Evolutionary conservation across 1,140 invertebrate genomes (phyloP).

Genomic region (Anoplophora glabripennis): DNA sequence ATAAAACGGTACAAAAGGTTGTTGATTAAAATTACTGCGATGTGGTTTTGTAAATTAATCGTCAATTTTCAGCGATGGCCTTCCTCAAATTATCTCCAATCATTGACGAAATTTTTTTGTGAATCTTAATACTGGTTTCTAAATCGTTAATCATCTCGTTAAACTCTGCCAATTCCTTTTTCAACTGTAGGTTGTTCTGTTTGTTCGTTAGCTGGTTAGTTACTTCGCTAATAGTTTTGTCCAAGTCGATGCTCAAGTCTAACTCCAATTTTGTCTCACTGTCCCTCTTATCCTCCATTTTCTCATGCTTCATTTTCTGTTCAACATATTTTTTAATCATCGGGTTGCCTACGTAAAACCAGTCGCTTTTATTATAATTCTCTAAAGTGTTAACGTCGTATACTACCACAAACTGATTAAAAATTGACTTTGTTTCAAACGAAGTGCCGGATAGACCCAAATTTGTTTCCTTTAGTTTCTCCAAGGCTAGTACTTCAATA

Average conservation of each 20-base stretch:
- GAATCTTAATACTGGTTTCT: slow-evolving; percentile 34
- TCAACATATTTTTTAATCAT: slow-evolving; percentile 30
- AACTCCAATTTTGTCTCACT: too few species aligned
- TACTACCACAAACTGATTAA: slow-evolving; percentile 40
- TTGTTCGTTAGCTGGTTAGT: not conserved
- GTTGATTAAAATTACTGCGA: too few species aligned
- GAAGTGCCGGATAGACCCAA: slow-evolving; percentile 23
- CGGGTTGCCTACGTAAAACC: slow-evolving; percentile 43
- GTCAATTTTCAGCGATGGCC: slow-evolving; percentile 1
- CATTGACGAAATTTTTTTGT: slow-evolving; percentile 29
- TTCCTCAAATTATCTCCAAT: slow-evolving; percentile 7
- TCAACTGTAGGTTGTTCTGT: slow-evolving; percentile 6
- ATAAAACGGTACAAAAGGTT: too few species aligned
- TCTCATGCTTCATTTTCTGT: slow-evolving; percentile 9
- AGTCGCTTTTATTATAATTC: slow-evolving; percentile 29
- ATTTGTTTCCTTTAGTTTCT: slow-evolving; percentile 37
- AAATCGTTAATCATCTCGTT: slow-evolving; percentile 34
- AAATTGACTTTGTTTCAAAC: slow-evolving; percentile 29
- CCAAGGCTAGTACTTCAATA: slow-evolving; percentile 33
- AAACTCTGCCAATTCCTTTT: slow-evolving; percentile 22
- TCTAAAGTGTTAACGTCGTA: slow-evolving; percentile 33
- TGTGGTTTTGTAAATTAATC: not conserved
- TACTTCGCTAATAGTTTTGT: too few species aligned
- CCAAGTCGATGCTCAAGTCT: too few species aligned
- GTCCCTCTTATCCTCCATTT: too few species aligned